Conservation (phyloP, 2,888 invertebrate genomes). For the Erebia epiphron region DNA sequence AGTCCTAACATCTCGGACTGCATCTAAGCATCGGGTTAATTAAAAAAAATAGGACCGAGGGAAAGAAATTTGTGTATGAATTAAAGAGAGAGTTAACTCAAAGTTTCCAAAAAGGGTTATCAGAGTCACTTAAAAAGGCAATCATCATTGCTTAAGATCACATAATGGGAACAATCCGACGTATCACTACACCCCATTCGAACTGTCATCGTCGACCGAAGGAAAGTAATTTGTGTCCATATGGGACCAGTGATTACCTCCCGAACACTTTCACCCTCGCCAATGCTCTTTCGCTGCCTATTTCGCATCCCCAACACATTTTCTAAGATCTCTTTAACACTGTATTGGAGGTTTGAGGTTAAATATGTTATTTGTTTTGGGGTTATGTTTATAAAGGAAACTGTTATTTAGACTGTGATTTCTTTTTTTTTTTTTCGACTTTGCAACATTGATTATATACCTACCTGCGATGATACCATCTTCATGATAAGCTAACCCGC, state of each 20-base stretch:
- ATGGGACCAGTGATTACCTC: constrained; percentile 81
- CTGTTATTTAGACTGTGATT: not conserved
- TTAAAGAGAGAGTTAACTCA: not conserved
- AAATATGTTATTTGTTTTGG: constrained; percentile 42
- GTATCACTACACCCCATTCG: constrained; percentile 61
- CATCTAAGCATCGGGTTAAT: no score
- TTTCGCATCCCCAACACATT: constrained; percentile 59
- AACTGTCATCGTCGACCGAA: constrained; percentile 74
- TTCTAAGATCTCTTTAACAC: constrained; percentile 70
- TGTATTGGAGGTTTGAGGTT: constrained; percentile 54
- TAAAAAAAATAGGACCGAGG: no score
- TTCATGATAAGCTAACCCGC: not conserved
- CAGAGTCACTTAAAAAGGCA: constrained; percentile 19
- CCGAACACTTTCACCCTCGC: constrained; percentile 69
- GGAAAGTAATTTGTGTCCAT: constrained; percentile 81
- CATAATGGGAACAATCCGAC: constrained; percentile 40
- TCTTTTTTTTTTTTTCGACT: not conserved
- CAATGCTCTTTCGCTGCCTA: constrained; percentile 71
- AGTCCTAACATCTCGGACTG: no score
- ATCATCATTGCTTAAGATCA: constrained; percentile 45
- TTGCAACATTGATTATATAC: not conserved
- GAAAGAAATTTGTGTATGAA: no score
- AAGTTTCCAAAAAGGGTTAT: constrained; percentile 4
- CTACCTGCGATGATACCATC: not conserved
- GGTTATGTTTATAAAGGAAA: constrained; percentile 19